Evolutionary conservation across 2,113 vertebrate species (phyloP).

Genomic region (Chloroceryle aenea): DNA sequence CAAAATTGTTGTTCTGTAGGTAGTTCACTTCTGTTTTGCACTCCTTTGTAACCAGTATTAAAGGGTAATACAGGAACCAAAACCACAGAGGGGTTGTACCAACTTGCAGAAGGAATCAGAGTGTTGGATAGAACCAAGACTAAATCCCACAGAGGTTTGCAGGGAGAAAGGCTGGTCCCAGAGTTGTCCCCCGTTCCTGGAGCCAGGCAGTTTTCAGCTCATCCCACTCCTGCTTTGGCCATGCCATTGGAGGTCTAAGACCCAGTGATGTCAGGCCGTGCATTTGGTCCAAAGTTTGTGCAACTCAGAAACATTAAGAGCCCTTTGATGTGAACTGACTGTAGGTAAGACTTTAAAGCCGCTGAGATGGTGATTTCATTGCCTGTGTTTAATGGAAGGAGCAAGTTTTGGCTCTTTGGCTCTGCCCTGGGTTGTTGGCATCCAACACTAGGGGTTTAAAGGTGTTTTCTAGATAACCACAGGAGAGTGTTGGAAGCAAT

Average conservation of each 20-base stretch:
- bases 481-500: background rate
- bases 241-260: accelerated
- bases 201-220: background rate
- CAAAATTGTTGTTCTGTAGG: background rate
- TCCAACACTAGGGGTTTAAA: background rate
- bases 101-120: background rate
- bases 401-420: background rate
- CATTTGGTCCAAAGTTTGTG: background rate
- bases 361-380: background rate
- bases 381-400: background rate
- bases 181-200: background rate
- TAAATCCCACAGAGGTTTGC: background rate
- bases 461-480: background rate
- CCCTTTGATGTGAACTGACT: background rate
- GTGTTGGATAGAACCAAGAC: background rate
- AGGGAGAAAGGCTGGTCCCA: background rate
- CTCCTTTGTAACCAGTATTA: background rate
- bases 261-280: background rate
- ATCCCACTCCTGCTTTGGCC: background rate
- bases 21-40: background rate
- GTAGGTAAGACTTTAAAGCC: background rate
- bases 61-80: background rate
- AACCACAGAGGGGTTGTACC: background rate
- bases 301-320: background rate
- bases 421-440: background rate